Evolutionary conservation across 2,888 invertebrate species (phyloP), one percentile per base, ranked within the genome.

Genomic region (Cosmia trapezina): DNA sequence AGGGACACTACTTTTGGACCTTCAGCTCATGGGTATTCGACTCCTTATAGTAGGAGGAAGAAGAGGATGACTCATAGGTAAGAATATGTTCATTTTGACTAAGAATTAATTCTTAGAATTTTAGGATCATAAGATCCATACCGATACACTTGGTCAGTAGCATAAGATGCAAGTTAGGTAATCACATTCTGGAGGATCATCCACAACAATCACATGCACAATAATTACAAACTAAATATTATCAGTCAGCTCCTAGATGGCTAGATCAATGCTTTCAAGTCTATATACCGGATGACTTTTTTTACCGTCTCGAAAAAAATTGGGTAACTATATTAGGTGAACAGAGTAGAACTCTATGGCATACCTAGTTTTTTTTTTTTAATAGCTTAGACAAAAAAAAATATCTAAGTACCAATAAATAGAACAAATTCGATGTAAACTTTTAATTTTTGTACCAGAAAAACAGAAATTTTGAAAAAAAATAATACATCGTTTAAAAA

Each of bases 41-140:
- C 93, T 0, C 94, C 94, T 0, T 95, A 92, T 72, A 93, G 93
- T 51, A 93, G 88, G 49, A 89, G 95, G 61, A 93, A 90, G 73
- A 93, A 90, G 75, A 93, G 87, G 63, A 89, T 89, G 11, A 88
- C 87, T 14, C 92, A 89, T 67, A 92, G 93, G 96, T 95, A 80
- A 89, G 91, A 19, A 43, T 11, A 22, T 9, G 1, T 45, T 65
- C 0, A 45, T 28, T n/a, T 69, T n/a, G 3, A 43, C 9, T 5
- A 6, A 53, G 6, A 4, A 51, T n/a, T n/a, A 19, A 14, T 14
- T 45, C 45, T 45, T 45, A 45, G 5, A 51, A n/a, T 51, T 51
- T 11, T 11, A 11, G n/a, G 1, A n/a, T 51, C n/a, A 11, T 9
- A n/a, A n/a, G n/a, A n/a, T 51, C 11, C 4, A n/a, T n/a, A 51